Conservation (phyloP, 2,888 invertebrate species). For the Drosophila mimetica region DNA sequence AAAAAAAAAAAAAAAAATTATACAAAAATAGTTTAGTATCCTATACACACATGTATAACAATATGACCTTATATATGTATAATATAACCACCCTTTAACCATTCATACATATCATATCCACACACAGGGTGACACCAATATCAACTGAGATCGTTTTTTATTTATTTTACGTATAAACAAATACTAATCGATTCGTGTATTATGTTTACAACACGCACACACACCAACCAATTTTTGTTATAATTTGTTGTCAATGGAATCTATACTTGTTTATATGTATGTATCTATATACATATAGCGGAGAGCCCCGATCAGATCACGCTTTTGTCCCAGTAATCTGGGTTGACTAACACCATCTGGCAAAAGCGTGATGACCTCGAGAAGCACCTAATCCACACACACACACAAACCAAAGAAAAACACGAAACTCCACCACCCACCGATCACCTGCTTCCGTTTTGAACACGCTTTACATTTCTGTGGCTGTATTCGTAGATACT, state of each 20-base stretch:
- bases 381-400: conserved; percentile 2
- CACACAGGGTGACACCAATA: conserved; percentile 30
- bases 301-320: conserved; percentile 7
- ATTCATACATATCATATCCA: conserved; percentile 31
- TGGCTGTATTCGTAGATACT: conserved; percentile 47
- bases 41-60: conserved; percentile 41
- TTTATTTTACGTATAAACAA: conserved; percentile 46
- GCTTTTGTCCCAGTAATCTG: conserved; percentile 6
- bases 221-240: conserved; percentile 26
- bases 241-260: conserved; percentile 45
- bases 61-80: conserved; percentile 33
- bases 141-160: conserved; percentile 45
- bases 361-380: conserved; percentile 14
- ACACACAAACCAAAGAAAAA: neutral
- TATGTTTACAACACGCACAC: conserved; percentile 58
- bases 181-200: conserved; percentile 82
- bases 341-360: conserved; percentile 11
- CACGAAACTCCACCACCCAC: neutral
- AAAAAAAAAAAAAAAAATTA: conserved; percentile 6
- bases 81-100: conserved; percentile 34
- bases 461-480: conserved; percentile 43
- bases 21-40: conserved; percentile 35
- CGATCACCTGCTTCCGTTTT: conserved; percentile 27
- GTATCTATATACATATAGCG: conserved; percentile 27
- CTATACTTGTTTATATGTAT: conserved; percentile 20